phyloP scores from a whole-genome alignment of 2,113 vertebrate species.

The Mustela nigripes region DNA sequence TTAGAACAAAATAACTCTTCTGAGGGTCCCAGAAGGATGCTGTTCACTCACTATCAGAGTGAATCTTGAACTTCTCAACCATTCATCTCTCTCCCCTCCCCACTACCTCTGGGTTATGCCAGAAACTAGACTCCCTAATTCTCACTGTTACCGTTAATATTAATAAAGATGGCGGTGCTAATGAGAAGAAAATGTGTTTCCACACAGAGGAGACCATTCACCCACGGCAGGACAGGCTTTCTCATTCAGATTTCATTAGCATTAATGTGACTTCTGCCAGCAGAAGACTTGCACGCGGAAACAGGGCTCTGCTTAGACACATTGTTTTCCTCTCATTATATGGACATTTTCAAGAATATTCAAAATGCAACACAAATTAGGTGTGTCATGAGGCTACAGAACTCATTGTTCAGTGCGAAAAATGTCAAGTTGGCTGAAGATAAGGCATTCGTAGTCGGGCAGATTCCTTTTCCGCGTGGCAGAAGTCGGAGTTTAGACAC shows the following conservation, averaged over 20 bases:
- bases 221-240: constrained; percentile 26
- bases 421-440: background rate
- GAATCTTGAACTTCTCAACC: constrained; percentile 48
- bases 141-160: constrained; percentile 72
- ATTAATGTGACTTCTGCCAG: constrained; percentile 62
- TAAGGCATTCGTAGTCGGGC: constrained; percentile 38
- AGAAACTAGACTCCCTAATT: constrained; percentile 62
- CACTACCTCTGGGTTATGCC: constrained; percentile 60
- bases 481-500: background rate
- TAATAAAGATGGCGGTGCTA: constrained; percentile 68
- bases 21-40: background rate
- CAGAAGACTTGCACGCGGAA: background rate
- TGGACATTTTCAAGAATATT: constrained; percentile 74
- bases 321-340: constrained; percentile 70
- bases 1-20: constrained; percentile 62
- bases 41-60: constrained; percentile 43
- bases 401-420: constrained; percentile 39
- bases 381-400: background rate
- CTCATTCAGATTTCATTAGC: constrained; percentile 62
- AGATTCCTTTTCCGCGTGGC: background rate
- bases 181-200: constrained; percentile 69
- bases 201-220: background rate
- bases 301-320: constrained; percentile 22
- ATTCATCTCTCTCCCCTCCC: background rate
- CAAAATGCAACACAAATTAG: constrained; percentile 67